phyloP scores from a whole-genome alignment of 2,888 invertebrate species.

The Nysson spinosus region DNA sequence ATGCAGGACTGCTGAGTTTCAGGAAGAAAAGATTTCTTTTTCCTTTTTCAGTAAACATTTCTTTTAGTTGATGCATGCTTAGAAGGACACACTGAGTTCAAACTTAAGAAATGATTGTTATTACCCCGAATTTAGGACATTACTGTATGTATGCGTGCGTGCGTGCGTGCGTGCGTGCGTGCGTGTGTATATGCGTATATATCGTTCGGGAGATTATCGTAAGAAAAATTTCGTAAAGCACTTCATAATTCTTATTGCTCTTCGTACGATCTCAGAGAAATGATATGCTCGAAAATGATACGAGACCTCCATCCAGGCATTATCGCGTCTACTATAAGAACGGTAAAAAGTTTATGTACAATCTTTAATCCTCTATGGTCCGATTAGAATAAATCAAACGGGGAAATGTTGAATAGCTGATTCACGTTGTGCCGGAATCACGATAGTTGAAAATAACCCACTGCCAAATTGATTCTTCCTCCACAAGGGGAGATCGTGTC shows the following conservation, averaged over 20 bases:
- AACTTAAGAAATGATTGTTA: conserved; percentile 10
- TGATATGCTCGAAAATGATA: conserved; percentile 28
- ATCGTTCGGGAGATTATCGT: conserved; percentile 13
- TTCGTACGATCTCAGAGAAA: conserved; percentile 11
- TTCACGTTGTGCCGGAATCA: neutral
- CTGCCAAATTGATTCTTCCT: neutral
- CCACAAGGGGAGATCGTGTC: neutral
- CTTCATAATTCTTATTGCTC: conserved; percentile 30
- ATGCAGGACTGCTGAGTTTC: conserved; percentile 13
- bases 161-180: neutral
- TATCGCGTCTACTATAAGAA: conserved; percentile 31
- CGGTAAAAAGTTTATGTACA: conserved; percentile 41
- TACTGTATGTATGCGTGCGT: neutral
- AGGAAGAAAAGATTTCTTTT: conserved; percentile 23
- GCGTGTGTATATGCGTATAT: neutral
- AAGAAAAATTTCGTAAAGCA: conserved; percentile 19
- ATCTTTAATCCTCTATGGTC: conserved; percentile 46
- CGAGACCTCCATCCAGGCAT: conserved; percentile 8
- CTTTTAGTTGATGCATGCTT: neutral
- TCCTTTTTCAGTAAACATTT: neutral
- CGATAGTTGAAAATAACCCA: too few relatives aligned
- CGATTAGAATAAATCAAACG: conserved; percentile 14
- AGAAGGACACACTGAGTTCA: conserved; percentile 15
- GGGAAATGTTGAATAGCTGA: neutral
- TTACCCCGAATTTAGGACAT: neutral